A percentile compares a stretch with the other conserved stretches of the same genome.
Conservation (phyloP, 2,888 invertebrate species). For the Trichogramma dendrolimi region DNA sequence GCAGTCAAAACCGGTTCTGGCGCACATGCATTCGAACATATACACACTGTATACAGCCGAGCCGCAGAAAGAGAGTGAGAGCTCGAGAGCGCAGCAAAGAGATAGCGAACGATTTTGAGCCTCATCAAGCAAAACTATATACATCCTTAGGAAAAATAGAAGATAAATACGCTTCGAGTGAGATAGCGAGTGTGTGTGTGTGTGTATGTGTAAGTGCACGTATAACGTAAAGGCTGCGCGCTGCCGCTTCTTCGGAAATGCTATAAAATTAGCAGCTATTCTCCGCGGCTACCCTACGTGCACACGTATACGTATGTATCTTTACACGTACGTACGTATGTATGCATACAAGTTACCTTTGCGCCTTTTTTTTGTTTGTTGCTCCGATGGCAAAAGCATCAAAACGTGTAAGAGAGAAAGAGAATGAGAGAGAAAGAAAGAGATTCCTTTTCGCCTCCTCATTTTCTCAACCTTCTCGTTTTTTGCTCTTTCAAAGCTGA, state of each 20-base stretch:
- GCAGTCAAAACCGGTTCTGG: slow-evolving; percentile 14
- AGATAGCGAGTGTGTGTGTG: slow-evolving; percentile 18
- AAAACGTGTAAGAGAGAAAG: slow-evolving; percentile 14
- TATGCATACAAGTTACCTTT: no score
- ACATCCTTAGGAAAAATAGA: slow-evolving; percentile 16
- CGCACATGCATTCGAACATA: not conserved
- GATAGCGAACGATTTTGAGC: slow-evolving; percentile 20
- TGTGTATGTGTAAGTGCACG: not conserved
- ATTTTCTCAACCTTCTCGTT: slow-evolving; percentile 4
- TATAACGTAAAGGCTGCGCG: slow-evolving; percentile 13
- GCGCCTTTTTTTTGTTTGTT: not conserved
- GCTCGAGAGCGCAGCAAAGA: slow-evolving; percentile 1
- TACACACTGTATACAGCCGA: no score
- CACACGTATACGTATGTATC: no score
- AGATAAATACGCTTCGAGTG: slow-evolving; percentile 13
- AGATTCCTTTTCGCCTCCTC: slow-evolving; percentile 12
- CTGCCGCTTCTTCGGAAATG: slow-evolving; percentile 26
- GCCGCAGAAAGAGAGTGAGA: no score
- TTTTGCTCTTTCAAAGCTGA: not conserved
- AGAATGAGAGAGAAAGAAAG: slow-evolving; percentile 7
- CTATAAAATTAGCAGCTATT: slow-evolving; percentile 28
- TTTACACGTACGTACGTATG: no score
- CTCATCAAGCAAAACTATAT: slow-evolving; percentile 27
- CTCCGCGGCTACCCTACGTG: slow-evolving; percentile 17
- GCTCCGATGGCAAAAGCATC: slow-evolving; percentile 13